Percentiles rank a stretch among this genome's conserved stretches.
These are phyloP conservation scores for Accipiter fasciatus DNA, from an alignment of 2,797 vertebrate species.

Conservation along the genomic window DNA sequence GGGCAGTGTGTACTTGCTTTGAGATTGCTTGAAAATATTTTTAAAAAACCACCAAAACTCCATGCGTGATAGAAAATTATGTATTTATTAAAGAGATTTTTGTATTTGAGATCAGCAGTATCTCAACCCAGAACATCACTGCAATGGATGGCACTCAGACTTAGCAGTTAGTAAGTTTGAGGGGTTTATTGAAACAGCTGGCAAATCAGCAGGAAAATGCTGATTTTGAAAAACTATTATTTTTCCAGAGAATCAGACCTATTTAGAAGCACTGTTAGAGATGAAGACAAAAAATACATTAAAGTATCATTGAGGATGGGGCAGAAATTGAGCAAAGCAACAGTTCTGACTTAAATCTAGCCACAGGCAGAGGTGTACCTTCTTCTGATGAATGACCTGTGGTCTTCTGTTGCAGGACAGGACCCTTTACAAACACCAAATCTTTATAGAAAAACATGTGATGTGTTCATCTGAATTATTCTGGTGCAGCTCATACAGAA, in stretches of 20 bases:
- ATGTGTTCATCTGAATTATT: background rate
- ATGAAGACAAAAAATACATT: conserved; percentile 71
- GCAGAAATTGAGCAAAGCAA: conserved; percentile 63
- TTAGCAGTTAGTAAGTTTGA: conserved; percentile 54
- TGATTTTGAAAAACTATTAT: conserved; percentile 73
- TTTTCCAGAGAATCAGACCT: conserved; percentile 73
- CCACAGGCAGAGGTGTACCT: background rate
- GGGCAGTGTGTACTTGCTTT: background rate
- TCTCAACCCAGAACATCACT: conserved; percentile 38
- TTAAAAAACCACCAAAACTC: fast-evolving
- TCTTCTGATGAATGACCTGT: background rate
- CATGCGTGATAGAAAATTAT: background rate
- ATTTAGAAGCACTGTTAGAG: conserved; percentile 73
- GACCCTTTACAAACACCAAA: too few relatives aligned
- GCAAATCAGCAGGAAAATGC: conserved; percentile 73
- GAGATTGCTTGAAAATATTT: background rate
- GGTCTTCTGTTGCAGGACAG: background rate
- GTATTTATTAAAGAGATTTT: background rate
- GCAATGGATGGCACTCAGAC: conserved; percentile 27
- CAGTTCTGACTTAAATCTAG: conserved; percentile 62
- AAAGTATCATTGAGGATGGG: conserved; percentile 65
- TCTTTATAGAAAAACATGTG: background rate
- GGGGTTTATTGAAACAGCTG: conserved; percentile 69
- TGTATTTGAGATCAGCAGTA: conserved; percentile 23
- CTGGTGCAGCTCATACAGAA: background rate